Base-by-base conservation (phyloP, 2,888 invertebrate species). In the Hirtodrosophila cameraria region DNA sequence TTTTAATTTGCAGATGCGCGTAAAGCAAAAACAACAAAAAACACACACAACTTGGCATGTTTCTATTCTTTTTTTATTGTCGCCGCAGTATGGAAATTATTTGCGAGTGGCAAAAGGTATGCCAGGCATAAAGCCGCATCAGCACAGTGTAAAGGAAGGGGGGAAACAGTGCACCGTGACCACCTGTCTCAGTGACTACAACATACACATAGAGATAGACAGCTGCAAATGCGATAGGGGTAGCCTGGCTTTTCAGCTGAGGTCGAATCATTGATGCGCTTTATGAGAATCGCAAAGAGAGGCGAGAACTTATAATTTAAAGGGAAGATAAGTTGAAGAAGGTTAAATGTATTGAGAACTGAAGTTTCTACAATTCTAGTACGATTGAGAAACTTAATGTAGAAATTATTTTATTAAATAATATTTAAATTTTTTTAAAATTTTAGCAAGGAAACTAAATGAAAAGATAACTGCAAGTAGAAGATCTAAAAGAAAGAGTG, bases 1-100 rank as follows among this genome's bases (percentile, higher is more conserved):
- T 83, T 83, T 86, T 86, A 83, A 83, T 83, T 84, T 83, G 87
- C 81, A 86, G 82, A 83, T 86, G 82, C 75, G 81, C 86, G 77
- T 80, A 80, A 80, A 60, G 71, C 42, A 72, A 58, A 58, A 54
- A 57, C 16, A 36, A 41, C 12, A 18, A 18, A 39, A 43, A 43
- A 20, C 46, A 59, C 18, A 65, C 12, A 27, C 30, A 62, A 55
- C 58, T 76, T 59, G 72, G 39, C 66, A 46, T 66, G 67, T 80
- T 68, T 46, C 65, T 38, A 59, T 57, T 74, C 81, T 82, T 20
- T 79, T 79, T 68, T 83, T 64, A 70, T 63, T 76, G 84, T 84
- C 60, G 71, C 75, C 28, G 31, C 46, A 75, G 63, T 52, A 75
- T 71, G 71, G 64, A 71, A 71, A 71, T 75, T 71, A 71, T 71